Conservation (phyloP, 2,797 vertebrate genomes). For the Paratrypauchen microcephalus region DNA sequence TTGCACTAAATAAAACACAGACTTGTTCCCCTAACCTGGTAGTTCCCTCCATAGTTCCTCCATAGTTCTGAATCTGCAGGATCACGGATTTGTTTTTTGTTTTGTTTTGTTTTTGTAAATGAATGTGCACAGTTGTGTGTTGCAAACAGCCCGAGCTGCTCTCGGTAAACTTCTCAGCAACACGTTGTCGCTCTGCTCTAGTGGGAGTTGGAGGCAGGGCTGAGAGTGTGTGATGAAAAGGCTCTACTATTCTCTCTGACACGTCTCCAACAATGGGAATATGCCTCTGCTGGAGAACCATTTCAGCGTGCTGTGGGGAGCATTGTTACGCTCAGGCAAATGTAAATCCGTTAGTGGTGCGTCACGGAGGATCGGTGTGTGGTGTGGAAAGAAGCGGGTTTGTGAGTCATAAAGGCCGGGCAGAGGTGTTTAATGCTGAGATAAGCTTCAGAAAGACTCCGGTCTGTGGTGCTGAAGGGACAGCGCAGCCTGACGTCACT, state of each 20-base stretch:
- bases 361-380: slow-evolving; percentile 6
- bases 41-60: neutral
- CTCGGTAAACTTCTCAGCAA: slow-evolving; percentile 65
- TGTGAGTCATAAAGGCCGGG: slow-evolving; percentile 12
- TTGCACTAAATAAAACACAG: neutral
- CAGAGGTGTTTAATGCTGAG: neutral
- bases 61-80: neutral
- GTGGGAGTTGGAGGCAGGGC: neutral
- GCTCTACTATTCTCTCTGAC: neutral
- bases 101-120: too few relatives aligned
- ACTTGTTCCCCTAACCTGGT: neutral
- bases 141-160: neutral
- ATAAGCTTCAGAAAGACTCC: neutral
- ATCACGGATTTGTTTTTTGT: too few relatives aligned
- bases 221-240: neutral
- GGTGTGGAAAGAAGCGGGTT: neutral
- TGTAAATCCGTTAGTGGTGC: slow-evolving; percentile 5
- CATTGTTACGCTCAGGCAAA: slow-evolving; percentile 1
- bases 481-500: slow-evolving; percentile 56
- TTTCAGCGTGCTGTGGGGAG: neutral
- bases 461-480: slow-evolving; percentile 72
- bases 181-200: slow-evolving; percentile 52
- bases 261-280: neutral
- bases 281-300: neutral
- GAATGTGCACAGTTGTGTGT: neutral